Conservation (phyloP, 2,888 invertebrate species). For the Sinopyrophorus schimmeli region DNA sequence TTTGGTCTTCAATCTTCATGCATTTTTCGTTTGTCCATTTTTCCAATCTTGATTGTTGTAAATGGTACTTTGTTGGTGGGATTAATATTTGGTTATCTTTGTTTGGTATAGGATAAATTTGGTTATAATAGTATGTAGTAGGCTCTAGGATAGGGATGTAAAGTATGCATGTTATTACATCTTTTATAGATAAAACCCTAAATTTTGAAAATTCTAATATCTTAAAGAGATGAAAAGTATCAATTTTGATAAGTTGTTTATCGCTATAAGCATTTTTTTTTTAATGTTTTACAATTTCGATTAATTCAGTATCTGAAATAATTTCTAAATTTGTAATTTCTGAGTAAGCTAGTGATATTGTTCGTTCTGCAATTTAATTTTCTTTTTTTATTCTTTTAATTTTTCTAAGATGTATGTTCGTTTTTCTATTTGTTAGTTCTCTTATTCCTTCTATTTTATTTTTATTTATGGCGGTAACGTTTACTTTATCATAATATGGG, state of each 20-base stretch:
- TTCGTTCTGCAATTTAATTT: conserved; percentile 19
- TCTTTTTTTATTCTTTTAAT: conserved; percentile 32
- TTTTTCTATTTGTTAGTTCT: conserved; percentile 14
- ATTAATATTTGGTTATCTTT: conserved; percentile 11
- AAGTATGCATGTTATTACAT: too few relatives aligned
- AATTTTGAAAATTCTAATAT: too few relatives aligned
- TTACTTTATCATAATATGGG: conserved; percentile 19
- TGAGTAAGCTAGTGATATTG: conserved; percentile 10
- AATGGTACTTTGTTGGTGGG: conserved; percentile 21
- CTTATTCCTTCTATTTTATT: conserved; percentile 32
- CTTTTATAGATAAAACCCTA: too few relatives aligned
- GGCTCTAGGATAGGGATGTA: conserved; percentile 28
- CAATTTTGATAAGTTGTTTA: too few relatives aligned
- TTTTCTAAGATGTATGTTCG: conserved; percentile 28
- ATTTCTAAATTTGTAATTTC: conserved; percentile 15
- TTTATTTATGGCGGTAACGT: conserved; percentile 21
- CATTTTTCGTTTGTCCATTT: conserved; percentile 24
- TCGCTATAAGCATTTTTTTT: too few relatives aligned
- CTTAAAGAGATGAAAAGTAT: too few relatives aligned
- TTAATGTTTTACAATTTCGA: conserved; percentile 11
- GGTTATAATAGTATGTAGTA: conserved; percentile 9
- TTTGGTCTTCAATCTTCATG: conserved; percentile 10
- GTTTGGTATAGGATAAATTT: conserved; percentile 24
- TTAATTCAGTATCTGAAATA: conserved; percentile 10
- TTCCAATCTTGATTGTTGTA: conserved; percentile 11